A percentile compares a stretch with the other conserved stretches of the same genome.
Conservation (phyloP, 2,113 vertebrate species). For the Tychaedon coryphoeus region DNA sequence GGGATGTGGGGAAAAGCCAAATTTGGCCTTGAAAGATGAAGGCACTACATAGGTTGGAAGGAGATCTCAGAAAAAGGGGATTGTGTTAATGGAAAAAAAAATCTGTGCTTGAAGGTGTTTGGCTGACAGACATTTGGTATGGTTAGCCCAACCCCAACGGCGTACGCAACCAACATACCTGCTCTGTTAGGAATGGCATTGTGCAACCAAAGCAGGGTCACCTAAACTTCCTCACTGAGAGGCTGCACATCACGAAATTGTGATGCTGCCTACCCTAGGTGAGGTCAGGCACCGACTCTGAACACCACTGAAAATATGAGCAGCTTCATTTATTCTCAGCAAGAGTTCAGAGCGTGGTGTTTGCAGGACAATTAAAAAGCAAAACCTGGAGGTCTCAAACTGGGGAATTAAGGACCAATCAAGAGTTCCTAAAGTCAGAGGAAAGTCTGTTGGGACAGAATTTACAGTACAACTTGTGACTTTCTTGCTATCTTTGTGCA, state of each 20-base stretch:
- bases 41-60: neutral
- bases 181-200: neutral
- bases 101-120: neutral
- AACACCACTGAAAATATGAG: neutral
- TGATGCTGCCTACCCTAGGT: neutral
- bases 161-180: neutral
- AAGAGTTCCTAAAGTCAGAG: neutral
- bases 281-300: neutral
- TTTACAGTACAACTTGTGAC: neutral
- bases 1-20: neutral
- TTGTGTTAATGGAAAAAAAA: neutral
- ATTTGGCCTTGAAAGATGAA: neutral
- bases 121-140: neutral
- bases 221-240: neutral
- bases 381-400: neutral
- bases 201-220: neutral
- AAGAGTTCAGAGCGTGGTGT: neutral
- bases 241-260: neutral
- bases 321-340: neutral
- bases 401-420: neutral
- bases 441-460: neutral
- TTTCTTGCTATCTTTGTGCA: neutral
- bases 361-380: neutral
- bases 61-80: neutral
- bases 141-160: neutral